A percentile compares a stretch with the other conserved stretches of the same genome.
Evolutionary conservation across 2,113 vertebrate genomes (phyloP).

Genomic region (Montifringilla adamsi): DNA sequence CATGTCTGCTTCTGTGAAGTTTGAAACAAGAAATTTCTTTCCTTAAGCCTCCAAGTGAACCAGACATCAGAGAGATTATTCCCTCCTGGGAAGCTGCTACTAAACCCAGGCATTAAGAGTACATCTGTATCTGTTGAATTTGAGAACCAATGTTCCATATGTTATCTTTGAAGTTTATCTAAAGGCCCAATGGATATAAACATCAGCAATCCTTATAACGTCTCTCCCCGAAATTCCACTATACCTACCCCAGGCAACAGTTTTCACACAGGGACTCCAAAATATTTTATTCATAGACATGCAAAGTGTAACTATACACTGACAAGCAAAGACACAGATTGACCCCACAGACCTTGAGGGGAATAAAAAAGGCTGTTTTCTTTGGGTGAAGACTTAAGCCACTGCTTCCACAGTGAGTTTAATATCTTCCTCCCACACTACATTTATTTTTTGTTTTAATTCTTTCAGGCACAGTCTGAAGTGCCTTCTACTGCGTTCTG

Average conservation of each 20-base stretch:
- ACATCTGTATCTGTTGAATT: slow-evolving; percentile 15
- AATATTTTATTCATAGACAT: neutral
- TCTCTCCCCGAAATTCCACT: neutral
- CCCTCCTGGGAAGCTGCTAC: slow-evolving; percentile 1
- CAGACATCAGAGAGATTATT: neutral
- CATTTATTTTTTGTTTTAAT: neutral
- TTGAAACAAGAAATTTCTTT: slow-evolving; percentile 11
- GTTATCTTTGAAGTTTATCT: slow-evolving; percentile 32
- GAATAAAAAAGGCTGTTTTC: neutral
- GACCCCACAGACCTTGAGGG: neutral
- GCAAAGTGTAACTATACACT: neutral
- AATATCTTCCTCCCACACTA: neutral
- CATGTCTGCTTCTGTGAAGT: neutral
- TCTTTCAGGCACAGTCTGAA: slow-evolving; percentile 6
- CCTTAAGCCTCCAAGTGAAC: slow-evolving; percentile 17
- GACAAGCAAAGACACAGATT: neutral
- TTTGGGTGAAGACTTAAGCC: neutral
- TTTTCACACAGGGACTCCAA: neutral
- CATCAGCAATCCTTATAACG: neutral
- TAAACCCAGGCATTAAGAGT: neutral
- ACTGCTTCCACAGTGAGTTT: neutral
- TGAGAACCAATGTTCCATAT: neutral
- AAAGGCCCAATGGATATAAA: neutral
- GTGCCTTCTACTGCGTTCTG: neutral
- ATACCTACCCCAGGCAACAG: neutral